A percentile compares a stretch with the other conserved stretches of the same genome.
phyloP scores from a whole-genome alignment of 1,140 invertebrate species.

The Aporrectodea caliginosa region DNA sequence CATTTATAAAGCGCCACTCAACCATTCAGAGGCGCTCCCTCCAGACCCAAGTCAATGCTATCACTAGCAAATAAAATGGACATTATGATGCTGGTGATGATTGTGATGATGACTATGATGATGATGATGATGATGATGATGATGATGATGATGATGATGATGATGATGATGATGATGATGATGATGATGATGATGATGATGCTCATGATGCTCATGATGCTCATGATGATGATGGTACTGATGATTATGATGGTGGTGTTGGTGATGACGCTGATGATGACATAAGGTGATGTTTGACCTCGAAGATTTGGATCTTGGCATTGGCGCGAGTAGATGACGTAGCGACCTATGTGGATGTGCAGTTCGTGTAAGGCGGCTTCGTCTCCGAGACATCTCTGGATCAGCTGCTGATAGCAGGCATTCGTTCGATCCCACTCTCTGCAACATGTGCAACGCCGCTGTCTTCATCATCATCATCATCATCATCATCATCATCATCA shows the following conservation, averaged over 20 bases:
- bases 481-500: background rate
- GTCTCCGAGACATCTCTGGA: slow-evolving; percentile 6
- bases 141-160: slow-evolving; percentile 5
- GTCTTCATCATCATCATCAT: background rate
- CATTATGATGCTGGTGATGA: too few species aligned
- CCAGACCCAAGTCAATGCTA: too few species aligned
- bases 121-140: background rate
- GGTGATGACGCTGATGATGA: too few species aligned
- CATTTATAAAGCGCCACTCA: too few species aligned
- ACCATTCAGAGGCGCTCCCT: too few species aligned
- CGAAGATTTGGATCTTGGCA: background rate
- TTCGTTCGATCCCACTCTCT: slow-evolving; percentile 21
- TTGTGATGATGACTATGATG: too few species aligned
- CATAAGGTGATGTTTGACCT: background rate
- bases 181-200: background rate
- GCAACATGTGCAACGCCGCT: background rate
- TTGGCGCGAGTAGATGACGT: slow-evolving; percentile 11
- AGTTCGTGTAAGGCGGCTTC: slow-evolving; percentile 5
- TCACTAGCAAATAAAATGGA: too few species aligned
- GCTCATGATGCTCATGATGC: too few species aligned
- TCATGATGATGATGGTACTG: too few species aligned
- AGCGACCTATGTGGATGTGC: slow-evolving; percentile 7
- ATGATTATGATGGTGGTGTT: too few species aligned
- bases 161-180: slow-evolving; percentile 6
- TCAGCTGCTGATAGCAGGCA: slow-evolving; percentile 26